Percentiles rank a stretch among this genome's conserved stretches.
phyloP scores from a whole-genome alignment of 2,113 vertebrate species.

The Chroicocephalus ridibundus region DNA sequence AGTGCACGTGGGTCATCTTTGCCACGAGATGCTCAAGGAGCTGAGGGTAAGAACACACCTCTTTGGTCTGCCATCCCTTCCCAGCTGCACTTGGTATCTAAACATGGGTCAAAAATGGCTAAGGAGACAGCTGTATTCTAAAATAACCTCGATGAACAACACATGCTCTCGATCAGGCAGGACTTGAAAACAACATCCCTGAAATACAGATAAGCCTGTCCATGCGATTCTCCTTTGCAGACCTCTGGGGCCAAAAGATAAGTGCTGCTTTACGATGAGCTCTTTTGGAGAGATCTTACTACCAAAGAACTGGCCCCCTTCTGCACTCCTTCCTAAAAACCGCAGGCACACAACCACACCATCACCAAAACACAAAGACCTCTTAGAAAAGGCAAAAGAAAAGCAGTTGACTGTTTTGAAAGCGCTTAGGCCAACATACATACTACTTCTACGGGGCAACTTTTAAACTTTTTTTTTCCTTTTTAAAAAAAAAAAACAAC shows the following conservation, averaged over 20 bases:
- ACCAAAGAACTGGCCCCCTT: not conserved
- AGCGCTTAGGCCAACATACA: not conserved
- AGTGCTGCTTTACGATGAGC: not conserved
- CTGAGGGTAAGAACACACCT: not conserved
- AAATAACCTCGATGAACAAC: not conserved
- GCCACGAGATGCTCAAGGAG: accelerated
- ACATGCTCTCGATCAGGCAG: not conserved
- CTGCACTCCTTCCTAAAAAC: not conserved
- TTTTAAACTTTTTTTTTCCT: not conserved
- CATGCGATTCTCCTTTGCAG: not conserved
- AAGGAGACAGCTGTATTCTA: not conserved
- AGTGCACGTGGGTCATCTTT: not conserved
- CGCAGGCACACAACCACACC: not conserved
- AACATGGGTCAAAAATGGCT: not conserved
- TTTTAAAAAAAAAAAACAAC: not conserved
- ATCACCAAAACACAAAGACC: not conserved
- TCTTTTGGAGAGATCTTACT: not conserved
- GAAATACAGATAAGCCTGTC: not conserved
- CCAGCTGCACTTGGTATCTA: not conserved
- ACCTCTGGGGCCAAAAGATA: not conserved
- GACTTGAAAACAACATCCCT: not conserved
- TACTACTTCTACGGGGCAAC: not conserved
- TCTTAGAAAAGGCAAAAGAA: not conserved
- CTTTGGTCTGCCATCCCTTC: not conserved
- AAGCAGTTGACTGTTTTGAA: not conserved